Conservation (phyloP, 1,140 invertebrate species). For the Saccostrea cuccullata region DNA sequence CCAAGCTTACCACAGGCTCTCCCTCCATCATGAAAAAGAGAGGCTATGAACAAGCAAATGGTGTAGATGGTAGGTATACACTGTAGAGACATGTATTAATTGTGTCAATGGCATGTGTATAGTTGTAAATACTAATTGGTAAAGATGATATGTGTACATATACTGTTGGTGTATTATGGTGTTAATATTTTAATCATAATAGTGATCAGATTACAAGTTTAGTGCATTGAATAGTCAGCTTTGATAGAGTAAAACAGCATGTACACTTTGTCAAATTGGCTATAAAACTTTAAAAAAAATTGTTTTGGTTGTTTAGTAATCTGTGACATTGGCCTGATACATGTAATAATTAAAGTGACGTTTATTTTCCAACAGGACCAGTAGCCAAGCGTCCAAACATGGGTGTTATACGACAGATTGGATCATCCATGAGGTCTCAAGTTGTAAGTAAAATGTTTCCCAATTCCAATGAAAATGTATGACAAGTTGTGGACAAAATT, state of each 20-base stretch:
- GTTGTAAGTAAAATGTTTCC: constrained; percentile 54
- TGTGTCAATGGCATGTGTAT: not conserved
- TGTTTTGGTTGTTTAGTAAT: too few relatives aligned
- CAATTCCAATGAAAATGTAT: not conserved
- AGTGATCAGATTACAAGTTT: not conserved
- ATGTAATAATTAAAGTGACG: too few relatives aligned
- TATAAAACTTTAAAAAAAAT: too few relatives aligned
- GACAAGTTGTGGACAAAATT: constrained; percentile 33
- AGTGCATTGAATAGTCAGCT: not conserved
- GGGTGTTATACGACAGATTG: constrained; percentile 73
- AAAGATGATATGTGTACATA: too few relatives aligned
- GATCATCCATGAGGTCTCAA: constrained; percentile 64
- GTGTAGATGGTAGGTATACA: constrained; percentile 85
- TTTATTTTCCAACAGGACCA: constrained; percentile 67
- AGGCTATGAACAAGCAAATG: constrained; percentile 92
- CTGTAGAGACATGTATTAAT: not conserved
- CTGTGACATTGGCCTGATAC: too few relatives aligned
- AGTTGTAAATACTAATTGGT: too few relatives aligned
- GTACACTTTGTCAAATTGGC: not conserved
- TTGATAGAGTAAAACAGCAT: not conserved
- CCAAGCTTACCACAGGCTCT: constrained; percentile 65
- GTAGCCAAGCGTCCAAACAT: constrained; percentile 74
- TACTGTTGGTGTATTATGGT: too few relatives aligned
- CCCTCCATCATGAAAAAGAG: constrained; percentile 85
- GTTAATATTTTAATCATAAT: too few relatives aligned